phyloP scores from a whole-genome alignment of 2,888 invertebrate species.

The Eueremaeus valkanovi region DNA sequence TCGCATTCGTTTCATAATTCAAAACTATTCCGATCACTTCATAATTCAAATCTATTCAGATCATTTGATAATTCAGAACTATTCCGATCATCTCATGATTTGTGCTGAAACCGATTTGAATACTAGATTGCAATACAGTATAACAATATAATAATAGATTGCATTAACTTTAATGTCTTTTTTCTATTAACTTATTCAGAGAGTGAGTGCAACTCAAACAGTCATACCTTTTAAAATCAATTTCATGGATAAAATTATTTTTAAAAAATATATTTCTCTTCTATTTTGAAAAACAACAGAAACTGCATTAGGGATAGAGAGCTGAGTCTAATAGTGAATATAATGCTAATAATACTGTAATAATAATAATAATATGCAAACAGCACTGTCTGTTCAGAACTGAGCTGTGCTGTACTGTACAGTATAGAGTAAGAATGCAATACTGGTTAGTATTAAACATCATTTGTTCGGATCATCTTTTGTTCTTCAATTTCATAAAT shows the following conservation, averaged over 20 bases:
- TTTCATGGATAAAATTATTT: neutral
- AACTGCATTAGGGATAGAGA: neutral
- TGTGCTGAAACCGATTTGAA: too few relatives aligned
- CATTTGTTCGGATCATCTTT: slow-evolving; percentile 19
- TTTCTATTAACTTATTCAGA: neutral
- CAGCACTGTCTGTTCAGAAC: too few relatives aligned
- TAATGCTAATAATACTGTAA: slow-evolving; percentile 1
- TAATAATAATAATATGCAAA: slow-evolving; percentile 20
- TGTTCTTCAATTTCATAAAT: slow-evolving; percentile 31
- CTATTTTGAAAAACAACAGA: slow-evolving; percentile 26
- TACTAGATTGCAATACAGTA: neutral
- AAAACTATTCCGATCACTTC: neutral
- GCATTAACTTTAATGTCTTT: neutral
- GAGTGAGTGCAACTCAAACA: neutral
- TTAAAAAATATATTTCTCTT: neutral
- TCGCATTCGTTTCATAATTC: neutral
- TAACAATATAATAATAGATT: neutral
- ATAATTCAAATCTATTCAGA: neutral
- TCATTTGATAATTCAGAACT: neutral
- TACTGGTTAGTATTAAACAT: neutral
- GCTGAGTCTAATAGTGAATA: neutral
- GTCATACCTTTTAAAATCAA: slow-evolving; percentile 15
- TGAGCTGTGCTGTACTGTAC: too few relatives aligned
- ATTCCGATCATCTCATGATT: neutral
- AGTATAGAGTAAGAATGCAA: too few relatives aligned